Percentiles rank a stretch among this genome's conserved stretches.
These are phyloP conservation scores for Notarius lentiginosus DNA, from an alignment of 2,113 vertebrate genomes.

Conservation along the genomic window DNA sequence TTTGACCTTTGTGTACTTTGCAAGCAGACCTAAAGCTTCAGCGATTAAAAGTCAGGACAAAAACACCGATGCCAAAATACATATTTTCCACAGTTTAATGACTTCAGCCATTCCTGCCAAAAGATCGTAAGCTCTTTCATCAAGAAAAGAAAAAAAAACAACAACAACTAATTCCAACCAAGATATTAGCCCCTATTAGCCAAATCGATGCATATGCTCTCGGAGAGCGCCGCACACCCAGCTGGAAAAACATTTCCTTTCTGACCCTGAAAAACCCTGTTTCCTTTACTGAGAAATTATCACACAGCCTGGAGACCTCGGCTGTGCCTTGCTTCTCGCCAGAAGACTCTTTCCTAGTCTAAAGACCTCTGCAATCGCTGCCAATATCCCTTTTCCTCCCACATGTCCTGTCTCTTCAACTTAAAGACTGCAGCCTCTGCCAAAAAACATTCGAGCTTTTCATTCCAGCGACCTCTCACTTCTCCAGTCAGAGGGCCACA, in stretches of 20 bases:
- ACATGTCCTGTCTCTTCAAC: constrained; percentile 38
- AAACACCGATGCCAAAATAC: constrained; percentile 53
- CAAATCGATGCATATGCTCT: constrained; percentile 37
- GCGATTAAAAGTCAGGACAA: constrained; percentile 38
- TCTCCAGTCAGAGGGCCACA: constrained; percentile 41
- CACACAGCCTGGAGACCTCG: constrained; percentile 42
- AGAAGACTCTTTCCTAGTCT: constrained; percentile 40
- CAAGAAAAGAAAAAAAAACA: constrained; percentile 4
- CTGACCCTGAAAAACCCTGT: constrained; percentile 46
- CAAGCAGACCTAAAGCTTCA: background rate
- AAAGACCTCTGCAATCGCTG: constrained; percentile 37
- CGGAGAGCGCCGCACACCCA: constrained; percentile 34
- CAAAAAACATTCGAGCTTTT: constrained; percentile 40
- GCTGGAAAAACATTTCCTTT: constrained; percentile 43
- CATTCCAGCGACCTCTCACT: constrained; percentile 45
- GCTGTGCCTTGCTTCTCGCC: constrained; percentile 14
- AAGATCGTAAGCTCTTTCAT: constrained; percentile 37
- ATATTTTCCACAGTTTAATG: constrained; percentile 52
- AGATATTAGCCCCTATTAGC: constrained; percentile 40
- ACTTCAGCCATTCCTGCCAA: constrained; percentile 54
- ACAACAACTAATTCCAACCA: constrained; percentile 34
- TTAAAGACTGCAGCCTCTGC: constrained; percentile 34
- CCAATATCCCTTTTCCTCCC: constrained; percentile 37
- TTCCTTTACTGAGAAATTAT: constrained; percentile 47
- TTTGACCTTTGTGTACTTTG: background rate